Evolutionary conservation across 2,888 invertebrate genomes (phyloP).

Genomic region (Dexiosoma caninum): DNA sequence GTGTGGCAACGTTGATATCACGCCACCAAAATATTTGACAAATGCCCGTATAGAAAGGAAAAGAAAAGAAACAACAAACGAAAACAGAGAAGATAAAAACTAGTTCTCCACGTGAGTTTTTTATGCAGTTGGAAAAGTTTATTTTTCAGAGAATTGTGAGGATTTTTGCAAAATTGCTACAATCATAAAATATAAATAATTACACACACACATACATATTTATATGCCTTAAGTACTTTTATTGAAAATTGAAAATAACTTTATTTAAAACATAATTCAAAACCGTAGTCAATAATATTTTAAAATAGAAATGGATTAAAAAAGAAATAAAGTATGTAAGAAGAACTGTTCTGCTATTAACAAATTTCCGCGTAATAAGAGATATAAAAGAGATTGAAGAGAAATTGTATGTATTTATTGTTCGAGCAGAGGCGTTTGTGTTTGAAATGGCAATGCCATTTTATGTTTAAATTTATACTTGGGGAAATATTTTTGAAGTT

Average conservation of each 20-base stretch:
- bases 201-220: too few species aligned
- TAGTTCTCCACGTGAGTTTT: constrained; percentile 41
- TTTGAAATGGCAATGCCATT: constrained; percentile 25
- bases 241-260: too few species aligned
- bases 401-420: neutral
- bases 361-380: too few species aligned
- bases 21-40: constrained; percentile 64
- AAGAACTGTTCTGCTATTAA: too few species aligned
- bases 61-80: neutral
- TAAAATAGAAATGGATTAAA: too few species aligned
- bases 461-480: constrained; percentile 33
- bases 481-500: constrained; percentile 39
- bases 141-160: neutral
- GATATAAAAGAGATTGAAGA: neutral
- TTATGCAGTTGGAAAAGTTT: neutral
- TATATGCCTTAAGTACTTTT: too few species aligned
- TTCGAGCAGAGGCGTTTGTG: neutral
- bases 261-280: too few species aligned
- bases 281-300: too few species aligned
- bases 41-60: constrained; percentile 47
- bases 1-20: constrained; percentile 56
- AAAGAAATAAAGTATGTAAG: too few species aligned
- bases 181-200: too few species aligned
- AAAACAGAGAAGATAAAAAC: constrained; percentile 6
- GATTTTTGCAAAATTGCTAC: neutral